Evolutionary conservation across 2,113 vertebrate genomes (phyloP), one percentile per base, ranked within the genome.

Genomic region (Agapornis roseicollis): DNA sequence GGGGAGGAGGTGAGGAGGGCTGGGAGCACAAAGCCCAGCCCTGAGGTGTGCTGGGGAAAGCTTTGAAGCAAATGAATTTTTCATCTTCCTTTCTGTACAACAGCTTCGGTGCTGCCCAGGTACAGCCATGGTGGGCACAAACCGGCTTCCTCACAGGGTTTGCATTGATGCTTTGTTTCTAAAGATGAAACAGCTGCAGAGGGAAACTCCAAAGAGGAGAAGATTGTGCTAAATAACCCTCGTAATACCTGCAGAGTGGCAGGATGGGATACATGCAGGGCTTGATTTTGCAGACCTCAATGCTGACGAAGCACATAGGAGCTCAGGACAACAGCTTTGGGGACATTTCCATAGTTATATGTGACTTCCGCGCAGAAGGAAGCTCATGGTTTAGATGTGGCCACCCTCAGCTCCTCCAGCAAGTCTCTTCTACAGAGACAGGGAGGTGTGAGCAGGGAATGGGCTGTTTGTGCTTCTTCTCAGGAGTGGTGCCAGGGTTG

Each of bases 161-260:
- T 76, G 31, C 37, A 13, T 42, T 77, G 76, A 44, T 83, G 56
- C 35, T 69, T 61, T 69, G 37, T 77, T 88, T 80, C 68, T 77
- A 28, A 85, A 76, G 29, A 5, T 55, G 42, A 37, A 79, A 50
- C 7, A 71, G 31, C 42, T 76, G 39, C 41, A n/a, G 71, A 86
- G 19, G 74, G 56, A 80, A 80, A 47, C 6, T 8, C 11, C 33
- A 44, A 13, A 50, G 29, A 80, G 29, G 37, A 73, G 55, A 65
- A 19, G 10, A 22, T 5, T 65, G 16, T 77, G 53, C 49, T 70
- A 31, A 47, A 10, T 29, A 60, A 35, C 24, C 10, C 17, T 22
- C 11, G 8, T 12, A 69, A 56, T 42, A 64, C 33, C 16, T 1
- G 0, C 1, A 2, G 27, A 23, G 8, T 37, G 33, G 33, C 41